Base-by-base conservation (phyloP, 2,797 vertebrate genomes). In the Micropoecilia bifurca region DNA sequence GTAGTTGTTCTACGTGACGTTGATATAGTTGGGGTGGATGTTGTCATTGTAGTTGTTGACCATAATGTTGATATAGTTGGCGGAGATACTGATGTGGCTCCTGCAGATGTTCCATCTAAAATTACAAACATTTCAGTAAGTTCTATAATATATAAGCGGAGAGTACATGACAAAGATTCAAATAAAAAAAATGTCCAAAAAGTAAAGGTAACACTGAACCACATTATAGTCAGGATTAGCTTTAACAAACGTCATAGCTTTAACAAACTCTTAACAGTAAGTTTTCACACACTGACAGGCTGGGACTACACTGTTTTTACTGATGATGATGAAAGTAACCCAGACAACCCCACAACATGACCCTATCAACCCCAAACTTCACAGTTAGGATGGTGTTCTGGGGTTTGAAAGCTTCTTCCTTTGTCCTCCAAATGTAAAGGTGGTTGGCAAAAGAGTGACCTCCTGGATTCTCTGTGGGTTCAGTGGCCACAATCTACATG, bases 61-160 rank as follows among this genome's bases (percentile, higher is more conserved):
- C 25, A 13, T 69, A 10, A 39, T 41, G 63, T n/a, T 20, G 66
- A 43, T 41, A 1, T 43, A 25, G 22, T n/a, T 12, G 22, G 1
- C 25, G 39, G 1, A 41, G 18, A 69, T 43, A 2, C 43, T 43
- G 39, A 69, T 69, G 66, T 10, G 9, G 39, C 1, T n/a, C 9
- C 3, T 69, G 66, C 10, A 69, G 39, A 43, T 43, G 12, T 41
- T 41, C 6, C 18, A 68, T 68, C 63, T 68, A 68, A 68, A 68
- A 68, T 68, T 39, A 68, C 63, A 68, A 68, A 41, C 36, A 68
- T 68, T 68, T 68, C 63, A 68, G 8, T 41, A 68, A 68, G 20
- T 68, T 68, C 63, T 25, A 39, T 25, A 39, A 25, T 22, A 39
- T 41, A 25, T 68, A 4, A 10, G 22, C 8, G 6, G 36, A 25